Percentiles rank a stretch among this genome's conserved stretches.
Evolutionary conservation across 2,113 vertebrate species (phyloP).

Genomic region (Elgaria multicarinata): DNA sequence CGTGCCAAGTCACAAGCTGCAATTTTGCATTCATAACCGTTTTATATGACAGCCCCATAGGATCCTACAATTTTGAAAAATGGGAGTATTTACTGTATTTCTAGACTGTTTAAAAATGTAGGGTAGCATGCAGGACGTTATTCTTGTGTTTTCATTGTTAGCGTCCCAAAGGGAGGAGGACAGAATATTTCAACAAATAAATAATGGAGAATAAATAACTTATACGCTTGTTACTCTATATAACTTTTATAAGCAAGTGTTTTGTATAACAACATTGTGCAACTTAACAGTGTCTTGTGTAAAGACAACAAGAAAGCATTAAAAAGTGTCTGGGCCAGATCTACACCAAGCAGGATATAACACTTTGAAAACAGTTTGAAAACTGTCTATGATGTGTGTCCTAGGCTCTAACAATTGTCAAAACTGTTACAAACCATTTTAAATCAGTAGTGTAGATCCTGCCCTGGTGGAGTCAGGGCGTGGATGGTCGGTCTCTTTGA

Average conservation of each 20-base stretch:
- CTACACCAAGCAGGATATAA: no score
- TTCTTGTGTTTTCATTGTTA: neutral
- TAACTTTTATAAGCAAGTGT: neutral
- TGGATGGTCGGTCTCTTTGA: neutral
- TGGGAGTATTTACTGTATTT: neutral
- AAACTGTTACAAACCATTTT: no score
- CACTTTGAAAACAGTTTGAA: no score
- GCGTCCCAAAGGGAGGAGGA: neutral
- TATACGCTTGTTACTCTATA: neutral
- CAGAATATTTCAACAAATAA: neutral
- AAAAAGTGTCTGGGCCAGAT: no score
- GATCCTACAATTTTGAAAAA: neutral
- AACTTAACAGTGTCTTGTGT: neutral
- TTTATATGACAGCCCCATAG: neutral
- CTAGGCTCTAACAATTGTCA: no score
- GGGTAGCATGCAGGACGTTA: neutral
- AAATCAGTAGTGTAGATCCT: no score
- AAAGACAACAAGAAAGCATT: neutral
- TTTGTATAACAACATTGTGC: neutral
- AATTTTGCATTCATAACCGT: neutral
- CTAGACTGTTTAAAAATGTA: neutral
- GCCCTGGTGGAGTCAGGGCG: neutral
- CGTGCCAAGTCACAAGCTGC: neutral
- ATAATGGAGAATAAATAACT: neutral
- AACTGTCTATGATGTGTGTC: no score